Evolutionary conservation across 2,113 vertebrate genomes (phyloP).

Genomic region (Taurulus bubalis): DNA sequence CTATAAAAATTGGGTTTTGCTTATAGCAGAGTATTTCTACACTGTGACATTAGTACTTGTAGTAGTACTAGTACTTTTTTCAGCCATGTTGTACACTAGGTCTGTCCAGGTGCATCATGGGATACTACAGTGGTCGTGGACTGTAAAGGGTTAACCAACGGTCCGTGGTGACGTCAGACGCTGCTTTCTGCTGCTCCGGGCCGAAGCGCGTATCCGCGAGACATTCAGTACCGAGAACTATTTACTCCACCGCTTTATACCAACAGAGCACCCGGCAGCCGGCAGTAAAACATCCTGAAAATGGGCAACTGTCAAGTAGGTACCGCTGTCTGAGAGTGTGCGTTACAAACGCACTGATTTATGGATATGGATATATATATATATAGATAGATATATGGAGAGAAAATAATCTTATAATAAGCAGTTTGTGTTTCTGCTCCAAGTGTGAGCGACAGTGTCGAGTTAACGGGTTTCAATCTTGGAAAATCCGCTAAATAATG

Average conservation of each 20-base stretch:
- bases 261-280: background rate
- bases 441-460: no score
- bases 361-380: background rate
- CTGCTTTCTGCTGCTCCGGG: slow-evolving; percentile 21
- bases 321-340: background rate
- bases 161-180: slow-evolving; percentile 64
- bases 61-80: no score
- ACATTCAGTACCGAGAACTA: background rate
- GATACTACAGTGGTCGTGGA: background rate
- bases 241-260: background rate
- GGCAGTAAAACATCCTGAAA: background rate
- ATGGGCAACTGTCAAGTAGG: slow-evolving; percentile 87
- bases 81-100: background rate
- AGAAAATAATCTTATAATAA: background rate
- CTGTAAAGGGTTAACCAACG: slow-evolving; percentile 43
- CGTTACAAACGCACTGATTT: background rate
- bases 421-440: background rate
- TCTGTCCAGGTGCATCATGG: background rate
- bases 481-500: fast-evolving
- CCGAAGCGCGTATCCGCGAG: slow-evolving; percentile 13
- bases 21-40: background rate
- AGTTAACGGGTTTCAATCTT: background rate
- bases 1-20: no score
- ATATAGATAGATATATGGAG: no score
- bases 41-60: background rate